Conservation (phyloP, 2,888 invertebrate genomes). For the Esperia sulphurella region DNA sequence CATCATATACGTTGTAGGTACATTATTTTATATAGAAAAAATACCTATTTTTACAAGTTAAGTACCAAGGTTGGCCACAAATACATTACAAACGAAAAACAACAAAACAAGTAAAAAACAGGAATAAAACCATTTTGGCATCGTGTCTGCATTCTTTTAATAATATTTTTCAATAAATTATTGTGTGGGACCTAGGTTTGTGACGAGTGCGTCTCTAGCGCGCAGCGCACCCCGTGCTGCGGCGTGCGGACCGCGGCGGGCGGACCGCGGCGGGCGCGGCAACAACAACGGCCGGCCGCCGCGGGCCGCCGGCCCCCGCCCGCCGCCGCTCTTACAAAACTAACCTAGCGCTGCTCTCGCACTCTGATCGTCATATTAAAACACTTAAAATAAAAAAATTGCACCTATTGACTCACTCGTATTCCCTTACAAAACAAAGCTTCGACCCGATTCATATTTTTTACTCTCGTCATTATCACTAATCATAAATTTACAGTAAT, state of each 20-base stretch:
- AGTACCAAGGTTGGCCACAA: slow-evolving; percentile 78
- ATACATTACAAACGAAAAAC: slow-evolving; percentile 75
- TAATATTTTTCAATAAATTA: slow-evolving; percentile 63
- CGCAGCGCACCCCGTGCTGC: slow-evolving; percentile 10
- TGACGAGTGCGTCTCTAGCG: slow-evolving; percentile 17
- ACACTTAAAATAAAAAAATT: slow-evolving; percentile 68
- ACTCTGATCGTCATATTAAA: slow-evolving; percentile 32
- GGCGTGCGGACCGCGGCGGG: slow-evolving; percentile 13
- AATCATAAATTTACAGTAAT: slow-evolving; percentile 72
- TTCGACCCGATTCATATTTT: slow-evolving; percentile 71
- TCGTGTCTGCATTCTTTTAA: slow-evolving; percentile 72
- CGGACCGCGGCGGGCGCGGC: slow-evolving; percentile 6
- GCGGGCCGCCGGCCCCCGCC: slow-evolving; percentile 12
- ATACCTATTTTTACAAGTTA: slow-evolving; percentile 77
- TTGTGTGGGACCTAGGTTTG: slow-evolving; percentile 52
- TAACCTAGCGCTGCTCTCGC: slow-evolving; percentile 24
- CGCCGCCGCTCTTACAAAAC: slow-evolving; percentile 14
- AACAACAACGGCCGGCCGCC: slow-evolving; percentile 16
- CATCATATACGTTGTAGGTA: slow-evolving; percentile 74
- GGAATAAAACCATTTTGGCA: slow-evolving; percentile 79
- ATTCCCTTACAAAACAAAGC: slow-evolving; percentile 66
- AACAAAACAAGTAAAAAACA: slow-evolving; percentile 78
- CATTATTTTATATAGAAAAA: slow-evolving; percentile 77
- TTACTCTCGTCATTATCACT: slow-evolving; percentile 64
- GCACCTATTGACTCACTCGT: slow-evolving; percentile 77